Evolutionary conservation across 2,888 invertebrate genomes (phyloP), one percentile per base, ranked within the genome.

Genomic region (Apocheima hispidaria): DNA sequence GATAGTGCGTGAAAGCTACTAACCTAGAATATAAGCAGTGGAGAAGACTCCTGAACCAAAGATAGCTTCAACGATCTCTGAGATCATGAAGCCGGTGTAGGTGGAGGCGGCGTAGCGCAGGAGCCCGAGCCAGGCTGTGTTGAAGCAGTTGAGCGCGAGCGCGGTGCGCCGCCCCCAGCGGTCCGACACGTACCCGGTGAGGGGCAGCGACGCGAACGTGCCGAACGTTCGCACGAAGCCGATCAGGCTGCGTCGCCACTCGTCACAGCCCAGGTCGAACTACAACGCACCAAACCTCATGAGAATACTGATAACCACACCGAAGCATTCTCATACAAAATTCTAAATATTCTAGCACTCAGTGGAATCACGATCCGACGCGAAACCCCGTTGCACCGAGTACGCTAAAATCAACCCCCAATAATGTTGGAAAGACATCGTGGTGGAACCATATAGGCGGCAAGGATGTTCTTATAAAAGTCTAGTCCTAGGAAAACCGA

Each of bases 181-280:
- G 87, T 96, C 96, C 0, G 96, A 96, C 35, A 96, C 79, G 70
- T 93, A 93, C 40, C 96, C 96, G 0, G 95, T 94, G 63, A 96
- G 85, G 2, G 95, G 95, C 60, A 96, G 88, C 2, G 95, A 95
- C 35, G 94, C 81, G 69, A 96, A 93, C 63, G 95, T 95, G 26
- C 96, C 96, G 40, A 95, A 72, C 43, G 94, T 95, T 60, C 96
- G 94, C 9, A 95, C 86, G 2, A 96, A 95, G 0, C 96, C 96
- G 41, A 96, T 95, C 66, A 96, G 77, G 0, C 96, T 93, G 33
- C 96, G 88, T 65, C 94, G 95, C 96, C 96, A 96, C 90, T 90
- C 93, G 36, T 94, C 93, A 67, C 96, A 96, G 0, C 93, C 94
- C 10, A 96, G 78, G 43, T 86, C 86, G 75, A 93, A 95, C 95